Evolutionary conservation across 2,888 invertebrate genomes (phyloP).

Genomic region (Diplazon laetatorius): DNA sequence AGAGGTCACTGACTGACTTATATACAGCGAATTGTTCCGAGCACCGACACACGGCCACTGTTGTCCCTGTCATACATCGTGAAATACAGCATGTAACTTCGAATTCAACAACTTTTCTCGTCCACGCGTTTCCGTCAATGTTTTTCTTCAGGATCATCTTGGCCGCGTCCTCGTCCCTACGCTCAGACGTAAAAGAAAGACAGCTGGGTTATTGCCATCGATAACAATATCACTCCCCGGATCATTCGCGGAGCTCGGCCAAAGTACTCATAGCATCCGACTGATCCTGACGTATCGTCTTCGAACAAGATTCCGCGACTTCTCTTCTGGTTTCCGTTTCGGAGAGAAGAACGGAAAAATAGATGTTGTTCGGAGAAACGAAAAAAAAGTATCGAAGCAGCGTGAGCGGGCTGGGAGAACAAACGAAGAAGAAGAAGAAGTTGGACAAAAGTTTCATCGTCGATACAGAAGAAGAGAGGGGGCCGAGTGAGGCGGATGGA

Average conservation of each 20-base stretch:
- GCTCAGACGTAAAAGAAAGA: slow-evolving; percentile 27
- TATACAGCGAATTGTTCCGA: background rate
- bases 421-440: slow-evolving; percentile 11
- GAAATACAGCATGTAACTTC: background rate
- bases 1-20: background rate
- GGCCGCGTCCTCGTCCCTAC: slow-evolving; percentile 25
- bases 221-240: slow-evolving; percentile 63
- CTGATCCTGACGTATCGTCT: slow-evolving; percentile 68
- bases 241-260: slow-evolving; percentile 35
- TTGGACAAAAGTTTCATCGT: slow-evolving; percentile 65
- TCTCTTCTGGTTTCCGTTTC: slow-evolving; percentile 13
- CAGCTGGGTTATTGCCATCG: slow-evolving; percentile 59
- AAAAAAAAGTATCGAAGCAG: background rate
- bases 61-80: background rate
- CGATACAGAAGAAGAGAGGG: slow-evolving; percentile 52
- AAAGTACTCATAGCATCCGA: slow-evolving; percentile 38
- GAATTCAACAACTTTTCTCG: slow-evolving; percentile 48
- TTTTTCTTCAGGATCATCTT: slow-evolving; percentile 61
- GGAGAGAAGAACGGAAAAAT: slow-evolving; percentile 3
- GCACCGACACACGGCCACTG: background rate
- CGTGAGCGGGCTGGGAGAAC: too few species aligned
- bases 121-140: slow-evolving; percentile 40
- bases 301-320: slow-evolving; percentile 56
- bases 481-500: slow-evolving; percentile 54
- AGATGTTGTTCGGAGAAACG: slow-evolving; percentile 46